These are phyloP conservation scores for Drosophila eugracilis DNA, from an alignment of 1,140 invertebrate species.

Conservation along the genomic window DNA sequence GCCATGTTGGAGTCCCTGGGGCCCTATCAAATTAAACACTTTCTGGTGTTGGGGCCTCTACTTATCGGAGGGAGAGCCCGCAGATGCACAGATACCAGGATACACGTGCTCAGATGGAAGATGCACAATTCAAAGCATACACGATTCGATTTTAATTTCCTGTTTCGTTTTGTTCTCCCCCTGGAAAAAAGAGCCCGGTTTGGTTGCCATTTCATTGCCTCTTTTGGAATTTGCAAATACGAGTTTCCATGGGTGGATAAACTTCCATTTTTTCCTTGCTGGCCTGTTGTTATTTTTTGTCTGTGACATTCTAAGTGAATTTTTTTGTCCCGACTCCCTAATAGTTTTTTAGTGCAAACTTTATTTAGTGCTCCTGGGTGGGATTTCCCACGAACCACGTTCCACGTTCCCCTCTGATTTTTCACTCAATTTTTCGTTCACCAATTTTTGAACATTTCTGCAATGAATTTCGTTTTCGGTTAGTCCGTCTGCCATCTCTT, in stretches of 20 bases:
- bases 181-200: slow-evolving; percentile 5
- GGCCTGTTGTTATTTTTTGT: slow-evolving; percentile 40
- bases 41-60: slow-evolving; percentile 42
- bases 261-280: slow-evolving; percentile 19
- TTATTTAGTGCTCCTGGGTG: slow-evolving; percentile 66
- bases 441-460: slow-evolving; percentile 67
- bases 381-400: slow-evolving; percentile 5
- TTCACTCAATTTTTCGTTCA: slow-evolving; percentile 60
- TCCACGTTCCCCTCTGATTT: slow-evolving; percentile 39
- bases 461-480: slow-evolving; percentile 65
- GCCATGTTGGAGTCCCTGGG: slow-evolving; percentile 20
- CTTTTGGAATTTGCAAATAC: slow-evolving; percentile 62
- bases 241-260: slow-evolving; percentile 26
- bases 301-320: slow-evolving; percentile 59
- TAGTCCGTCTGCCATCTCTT: slow-evolving; percentile 9
- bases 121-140: slow-evolving; percentile 37
- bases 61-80: slow-evolving; percentile 39
- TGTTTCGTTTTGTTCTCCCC: slow-evolving; percentile 55
- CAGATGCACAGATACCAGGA: slow-evolving; percentile 20
- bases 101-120: slow-evolving; percentile 13
- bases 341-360: slow-evolving; percentile 69
- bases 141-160: slow-evolving; percentile 79
- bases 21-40: slow-evolving; percentile 76
- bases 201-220: slow-evolving; percentile 36
- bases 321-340: slow-evolving; percentile 52